phyloP scores from a whole-genome alignment of 2,797 vertebrate species.

The Dryobates pubescens region DNA sequence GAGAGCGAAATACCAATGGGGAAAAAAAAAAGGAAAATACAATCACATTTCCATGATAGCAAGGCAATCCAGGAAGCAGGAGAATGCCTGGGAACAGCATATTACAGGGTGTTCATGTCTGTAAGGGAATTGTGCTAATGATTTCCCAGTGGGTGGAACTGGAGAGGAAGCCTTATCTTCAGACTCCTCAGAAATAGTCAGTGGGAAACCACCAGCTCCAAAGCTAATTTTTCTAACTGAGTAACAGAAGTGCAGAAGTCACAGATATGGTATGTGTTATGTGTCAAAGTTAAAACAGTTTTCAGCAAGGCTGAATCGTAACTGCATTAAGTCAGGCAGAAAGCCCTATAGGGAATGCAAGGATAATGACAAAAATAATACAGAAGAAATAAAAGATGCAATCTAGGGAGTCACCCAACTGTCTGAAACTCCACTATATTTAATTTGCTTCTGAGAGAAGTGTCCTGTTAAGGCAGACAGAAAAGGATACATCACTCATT shows the following conservation, averaged over 20 bases:
- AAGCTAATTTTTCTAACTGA: slow-evolving; percentile 51
- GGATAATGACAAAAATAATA: slow-evolving; percentile 35
- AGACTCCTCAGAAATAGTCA: slow-evolving; percentile 48
- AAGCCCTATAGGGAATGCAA: not conserved
- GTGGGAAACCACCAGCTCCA: slow-evolving; percentile 41
- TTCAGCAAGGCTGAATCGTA: slow-evolving; percentile 7
- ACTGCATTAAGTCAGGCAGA: not conserved
- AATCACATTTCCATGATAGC: not conserved
- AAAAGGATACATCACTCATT: not conserved
- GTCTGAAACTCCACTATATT: not conserved
- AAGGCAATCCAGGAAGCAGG: not conserved
- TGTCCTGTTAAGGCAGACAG: not conserved
- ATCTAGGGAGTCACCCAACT: not conserved
- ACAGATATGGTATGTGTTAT: slow-evolving; percentile 8
- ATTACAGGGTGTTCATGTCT: slow-evolving; percentile 14
- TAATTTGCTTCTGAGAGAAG: slow-evolving; percentile 15
- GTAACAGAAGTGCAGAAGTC: slow-evolving; percentile 44
- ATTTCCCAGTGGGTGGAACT: slow-evolving; percentile 61
- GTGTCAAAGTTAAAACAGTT: slow-evolving; percentile 21
- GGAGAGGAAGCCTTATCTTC: slow-evolving; percentile 59
- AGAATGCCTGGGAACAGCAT: slow-evolving; percentile 10
- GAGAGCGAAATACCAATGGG: not conserved
- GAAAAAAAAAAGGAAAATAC: not conserved
- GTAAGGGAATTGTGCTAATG: slow-evolving; percentile 11
- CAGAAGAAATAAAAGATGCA: slow-evolving; percentile 7